These are phyloP conservation scores for Furnarius figulus DNA, from an alignment of 2,113 vertebrate genomes.

Conservation along the genomic window DNA sequence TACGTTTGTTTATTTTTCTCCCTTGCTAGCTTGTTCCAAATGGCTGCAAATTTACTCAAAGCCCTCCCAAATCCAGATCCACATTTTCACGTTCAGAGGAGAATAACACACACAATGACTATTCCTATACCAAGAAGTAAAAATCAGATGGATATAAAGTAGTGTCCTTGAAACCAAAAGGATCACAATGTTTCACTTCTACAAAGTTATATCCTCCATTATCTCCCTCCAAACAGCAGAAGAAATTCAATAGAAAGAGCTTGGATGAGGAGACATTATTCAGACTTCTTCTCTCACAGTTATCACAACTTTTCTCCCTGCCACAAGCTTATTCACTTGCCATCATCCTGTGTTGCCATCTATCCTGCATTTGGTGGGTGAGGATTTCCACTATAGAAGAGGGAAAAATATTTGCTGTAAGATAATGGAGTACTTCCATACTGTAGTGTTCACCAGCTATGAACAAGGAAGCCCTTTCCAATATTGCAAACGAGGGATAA, in stretches of 20 bases:
- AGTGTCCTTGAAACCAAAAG: background rate
- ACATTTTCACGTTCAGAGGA: background rate
- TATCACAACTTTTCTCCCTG: background rate
- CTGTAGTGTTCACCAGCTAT: background rate
- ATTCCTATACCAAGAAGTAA: background rate
- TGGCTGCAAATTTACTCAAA: background rate
- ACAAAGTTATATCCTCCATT: background rate
- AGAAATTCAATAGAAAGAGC: background rate
- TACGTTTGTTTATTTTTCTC: background rate
- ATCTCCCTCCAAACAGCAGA: background rate
- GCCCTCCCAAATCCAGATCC: background rate
- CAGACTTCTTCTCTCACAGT: background rate
- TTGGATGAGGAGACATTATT: background rate
- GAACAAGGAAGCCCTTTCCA: background rate
- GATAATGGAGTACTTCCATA: background rate
- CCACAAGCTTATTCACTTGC: background rate
- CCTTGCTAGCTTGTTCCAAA: background rate
- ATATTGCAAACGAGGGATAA: background rate
- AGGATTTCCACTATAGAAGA: background rate
- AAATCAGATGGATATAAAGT: background rate
- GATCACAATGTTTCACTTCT: background rate
- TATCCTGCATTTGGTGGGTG: background rate
- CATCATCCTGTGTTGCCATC: background rate
- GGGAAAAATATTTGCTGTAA: background rate
- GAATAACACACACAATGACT: background rate